A percentile compares a stretch with the other conserved stretches of the same genome.
Evolutionary conservation across 2,888 invertebrate species (phyloP).

Genomic region (Synanthedon formicaeformis): DNA sequence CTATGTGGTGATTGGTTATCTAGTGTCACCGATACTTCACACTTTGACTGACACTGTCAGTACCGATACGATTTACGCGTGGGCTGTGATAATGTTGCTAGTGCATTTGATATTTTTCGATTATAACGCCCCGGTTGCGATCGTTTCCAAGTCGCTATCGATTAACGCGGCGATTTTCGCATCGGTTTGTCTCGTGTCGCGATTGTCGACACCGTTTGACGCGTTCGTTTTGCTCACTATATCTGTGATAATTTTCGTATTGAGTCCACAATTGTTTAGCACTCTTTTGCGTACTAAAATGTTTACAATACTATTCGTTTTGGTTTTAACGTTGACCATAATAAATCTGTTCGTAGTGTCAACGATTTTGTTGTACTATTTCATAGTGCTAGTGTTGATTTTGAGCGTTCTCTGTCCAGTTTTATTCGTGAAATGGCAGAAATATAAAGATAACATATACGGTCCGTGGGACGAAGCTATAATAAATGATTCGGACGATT

Average conservation of each 20-base stretch:
- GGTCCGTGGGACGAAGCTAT: conserved; percentile 99
- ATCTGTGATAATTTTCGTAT: conserved; percentile 88
- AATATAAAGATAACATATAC: conserved; percentile 90
- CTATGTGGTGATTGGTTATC: conserved; percentile 87
- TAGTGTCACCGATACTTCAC: conserved; percentile 91
- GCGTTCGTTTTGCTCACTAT: conserved; percentile 92
- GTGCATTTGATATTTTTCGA: conserved; percentile 93
- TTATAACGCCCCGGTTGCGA: conserved; percentile 88
- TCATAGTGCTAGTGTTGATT: conserved; percentile 71
- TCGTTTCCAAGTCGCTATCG: conserved; percentile 92
- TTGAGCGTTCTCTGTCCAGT: conserved; percentile 80
- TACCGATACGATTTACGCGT: conserved; percentile 97
- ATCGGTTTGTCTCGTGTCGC: conserved; percentile 93
- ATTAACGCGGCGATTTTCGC: conserved; percentile 96
- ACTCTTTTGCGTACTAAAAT: conserved; percentile 70
- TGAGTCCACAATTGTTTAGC: conserved; percentile 85
- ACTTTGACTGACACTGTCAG: conserved; percentile 96
- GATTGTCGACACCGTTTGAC: conserved; percentile 86
- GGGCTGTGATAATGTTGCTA: conserved; percentile 88
- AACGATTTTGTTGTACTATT: conserved; percentile 69
- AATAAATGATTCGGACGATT: conserved; percentile 73
- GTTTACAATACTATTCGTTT: conserved; percentile 61
- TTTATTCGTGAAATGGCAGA: conserved; percentile 81
- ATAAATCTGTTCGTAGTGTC: conserved; percentile 70
- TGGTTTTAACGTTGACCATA: conserved; percentile 63